Conservation (phyloP, 2,888 invertebrate species). For the Volucella zonaria region DNA sequence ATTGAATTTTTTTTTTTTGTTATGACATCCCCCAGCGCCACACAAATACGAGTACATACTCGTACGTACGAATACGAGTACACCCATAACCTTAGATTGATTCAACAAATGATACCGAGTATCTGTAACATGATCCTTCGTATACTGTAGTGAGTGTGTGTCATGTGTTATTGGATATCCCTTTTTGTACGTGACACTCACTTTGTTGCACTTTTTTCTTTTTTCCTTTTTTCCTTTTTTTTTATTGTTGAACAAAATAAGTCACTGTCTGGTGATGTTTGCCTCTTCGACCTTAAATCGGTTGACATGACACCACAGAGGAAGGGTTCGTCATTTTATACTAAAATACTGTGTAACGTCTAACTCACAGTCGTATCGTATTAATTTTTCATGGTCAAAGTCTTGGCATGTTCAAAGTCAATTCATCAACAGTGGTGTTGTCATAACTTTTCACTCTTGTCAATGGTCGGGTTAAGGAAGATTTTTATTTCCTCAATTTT, state of each 20-base stretch:
- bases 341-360: neutral
- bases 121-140: constrained; percentile 55
- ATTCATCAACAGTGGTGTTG: constrained; percentile 54
- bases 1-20: too few species aligned
- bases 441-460: constrained; percentile 59
- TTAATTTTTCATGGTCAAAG: constrained; percentile 63
- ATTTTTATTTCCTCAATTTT: constrained; percentile 10
- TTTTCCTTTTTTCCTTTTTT: too few species aligned
- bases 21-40: too few species aligned
- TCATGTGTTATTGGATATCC: constrained; percentile 59
- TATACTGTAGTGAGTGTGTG: neutral
- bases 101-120: constrained; percentile 49
- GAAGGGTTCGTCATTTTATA: too few species aligned
- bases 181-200: constrained; percentile 22
- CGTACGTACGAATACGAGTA: too few species aligned
- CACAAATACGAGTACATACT: too few species aligned
- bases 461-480: constrained; percentile 58
- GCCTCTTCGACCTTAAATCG: neutral
- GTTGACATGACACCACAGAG: too few species aligned
- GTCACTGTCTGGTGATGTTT: constrained; percentile 44
- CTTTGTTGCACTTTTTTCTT: constrained; percentile 31
- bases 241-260: constrained; percentile 36
- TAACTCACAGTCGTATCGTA: constrained; percentile 3
- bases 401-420: constrained; percentile 59
- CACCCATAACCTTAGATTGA: neutral